Percentiles rank a stretch among this genome's conserved stretches.
Evolutionary conservation across 2,888 invertebrate species (phyloP).

Genomic region (Apodemia duryi): DNA sequence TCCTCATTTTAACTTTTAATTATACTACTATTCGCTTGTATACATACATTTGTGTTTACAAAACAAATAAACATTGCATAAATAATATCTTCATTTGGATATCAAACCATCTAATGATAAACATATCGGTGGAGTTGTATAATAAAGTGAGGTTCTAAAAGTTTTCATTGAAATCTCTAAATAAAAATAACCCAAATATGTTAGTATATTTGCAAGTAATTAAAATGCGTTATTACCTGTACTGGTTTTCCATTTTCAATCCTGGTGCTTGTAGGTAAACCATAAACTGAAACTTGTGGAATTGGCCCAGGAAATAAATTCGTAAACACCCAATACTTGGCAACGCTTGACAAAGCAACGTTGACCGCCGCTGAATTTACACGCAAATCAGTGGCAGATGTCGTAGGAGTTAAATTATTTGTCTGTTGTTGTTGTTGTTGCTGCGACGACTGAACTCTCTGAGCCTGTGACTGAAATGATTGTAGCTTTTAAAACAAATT

Average conservation of each 20-base stretch:
- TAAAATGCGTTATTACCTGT: slow-evolving; percentile 60
- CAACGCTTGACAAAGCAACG: slow-evolving; percentile 86
- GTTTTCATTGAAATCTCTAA: too few relatives aligned
- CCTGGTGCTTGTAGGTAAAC: slow-evolving; percentile 80
- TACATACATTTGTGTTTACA: too few relatives aligned
- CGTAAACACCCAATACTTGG: slow-evolving; percentile 91
- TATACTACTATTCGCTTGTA: too few relatives aligned
- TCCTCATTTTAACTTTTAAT: too few relatives aligned
- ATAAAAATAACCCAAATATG: background rate
- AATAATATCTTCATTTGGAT: too few relatives aligned
- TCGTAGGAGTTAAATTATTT: slow-evolving; percentile 66
- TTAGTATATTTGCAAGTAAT: background rate
- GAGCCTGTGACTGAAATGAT: slow-evolving; percentile 60
- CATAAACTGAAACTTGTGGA: slow-evolving; percentile 86
- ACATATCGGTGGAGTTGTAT: too few relatives aligned
- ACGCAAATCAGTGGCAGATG: slow-evolving; percentile 80
- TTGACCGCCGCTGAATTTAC: slow-evolving; percentile 83
- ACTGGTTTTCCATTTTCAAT: slow-evolving; percentile 81
- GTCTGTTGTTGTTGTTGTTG: slow-evolving; percentile 50
- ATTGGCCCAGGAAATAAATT: slow-evolving; percentile 88
- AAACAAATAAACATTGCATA: too few relatives aligned
- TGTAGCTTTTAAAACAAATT: slow-evolving; percentile 31
- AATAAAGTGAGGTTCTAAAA: too few relatives aligned
- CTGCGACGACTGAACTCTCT: slow-evolving; percentile 60
- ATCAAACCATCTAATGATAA: too few relatives aligned